Percentiles rank a stretch among this genome's conserved stretches.
Evolutionary conservation across 2,797 vertebrate species (phyloP).

Genomic region (Pantherophis vulpinus): DNA sequence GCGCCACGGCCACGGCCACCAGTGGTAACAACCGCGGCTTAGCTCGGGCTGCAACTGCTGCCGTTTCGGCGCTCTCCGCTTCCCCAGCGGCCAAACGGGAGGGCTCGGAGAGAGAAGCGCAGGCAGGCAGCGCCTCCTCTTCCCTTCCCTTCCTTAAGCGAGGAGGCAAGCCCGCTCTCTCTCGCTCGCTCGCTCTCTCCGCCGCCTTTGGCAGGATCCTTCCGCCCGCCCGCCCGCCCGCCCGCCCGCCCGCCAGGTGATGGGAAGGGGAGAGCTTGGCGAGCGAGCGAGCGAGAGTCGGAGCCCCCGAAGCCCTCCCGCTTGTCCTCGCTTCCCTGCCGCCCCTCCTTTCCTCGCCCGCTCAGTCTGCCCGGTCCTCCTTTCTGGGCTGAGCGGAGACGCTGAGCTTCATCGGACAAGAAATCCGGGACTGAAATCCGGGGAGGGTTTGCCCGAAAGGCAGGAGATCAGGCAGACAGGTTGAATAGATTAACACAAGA

Average conservation of each 20-base stretch:
- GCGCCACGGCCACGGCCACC: neutral
- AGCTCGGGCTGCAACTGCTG: neutral
- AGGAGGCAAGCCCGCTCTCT: neutral
- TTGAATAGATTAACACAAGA: too few relatives aligned
- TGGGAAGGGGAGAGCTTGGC: neutral
- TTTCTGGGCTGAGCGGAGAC: neutral
- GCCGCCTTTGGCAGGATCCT: neutral
- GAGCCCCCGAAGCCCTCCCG: neutral
- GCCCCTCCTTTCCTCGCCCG: neutral
- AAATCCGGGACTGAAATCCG: neutral
- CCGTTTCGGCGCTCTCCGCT: too few relatives aligned
- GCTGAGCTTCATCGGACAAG: neutral
- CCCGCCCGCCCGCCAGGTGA: neutral
- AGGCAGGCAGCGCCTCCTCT: neutral
- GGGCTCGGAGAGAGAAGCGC: neutral
- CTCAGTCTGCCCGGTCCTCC: neutral
- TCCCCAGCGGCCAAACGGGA: neutral
- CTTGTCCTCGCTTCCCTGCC: neutral
- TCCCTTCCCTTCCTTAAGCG: neutral
- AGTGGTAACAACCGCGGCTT: neutral
- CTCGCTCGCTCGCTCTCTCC: too few relatives aligned
- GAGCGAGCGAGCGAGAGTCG: neutral
- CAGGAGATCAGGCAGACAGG: neutral
- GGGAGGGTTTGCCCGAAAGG: neutral
- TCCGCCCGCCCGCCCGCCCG: neutral